Percentiles rank a stretch among this genome's conserved stretches.
Conservation (phyloP, 2,797 vertebrate species). For the Glyptemys insculpta region DNA sequence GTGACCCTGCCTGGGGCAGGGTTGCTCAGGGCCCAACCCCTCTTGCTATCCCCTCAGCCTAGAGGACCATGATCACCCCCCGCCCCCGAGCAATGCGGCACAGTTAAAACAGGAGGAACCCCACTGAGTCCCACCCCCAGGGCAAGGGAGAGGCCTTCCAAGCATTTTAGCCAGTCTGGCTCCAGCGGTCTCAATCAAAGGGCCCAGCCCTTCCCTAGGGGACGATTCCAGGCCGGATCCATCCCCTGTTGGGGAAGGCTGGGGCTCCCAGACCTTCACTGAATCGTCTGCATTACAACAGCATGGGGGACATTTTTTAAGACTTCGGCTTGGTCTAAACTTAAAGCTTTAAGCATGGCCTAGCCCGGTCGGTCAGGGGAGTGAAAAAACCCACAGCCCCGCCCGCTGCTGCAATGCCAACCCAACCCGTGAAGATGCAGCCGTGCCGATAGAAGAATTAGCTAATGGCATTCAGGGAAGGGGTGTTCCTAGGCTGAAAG, state of each 20-base stretch:
- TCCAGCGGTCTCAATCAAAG: not conserved
- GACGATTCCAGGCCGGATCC: rapidly evolving
- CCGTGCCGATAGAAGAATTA: too few species aligned
- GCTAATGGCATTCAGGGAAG: not conserved
- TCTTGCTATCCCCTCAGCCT: not conserved
- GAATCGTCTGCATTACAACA: not conserved
- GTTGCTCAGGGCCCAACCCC: not conserved
- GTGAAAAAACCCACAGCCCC: not conserved
- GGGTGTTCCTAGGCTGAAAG: too few species aligned
- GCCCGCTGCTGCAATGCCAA: not conserved
- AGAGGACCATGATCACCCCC: not conserved
- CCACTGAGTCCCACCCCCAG: not conserved
- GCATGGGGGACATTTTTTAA: too few species aligned
- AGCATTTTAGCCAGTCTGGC: too few species aligned
- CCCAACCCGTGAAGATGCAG: not conserved
- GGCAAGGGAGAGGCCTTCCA: not conserved
- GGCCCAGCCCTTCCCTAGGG: not conserved
- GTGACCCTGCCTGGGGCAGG: rapidly evolving
- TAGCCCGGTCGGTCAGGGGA: not conserved
- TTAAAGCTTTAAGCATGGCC: not conserved
- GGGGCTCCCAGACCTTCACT: too few species aligned
- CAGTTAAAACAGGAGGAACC: not conserved
- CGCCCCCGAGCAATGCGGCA: not conserved
- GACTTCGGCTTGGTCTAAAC: not conserved
- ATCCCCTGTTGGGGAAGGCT: not conserved